Conservation (phyloP, 2,797 vertebrate genomes). For the Bucorvus abyssinicus region DNA sequence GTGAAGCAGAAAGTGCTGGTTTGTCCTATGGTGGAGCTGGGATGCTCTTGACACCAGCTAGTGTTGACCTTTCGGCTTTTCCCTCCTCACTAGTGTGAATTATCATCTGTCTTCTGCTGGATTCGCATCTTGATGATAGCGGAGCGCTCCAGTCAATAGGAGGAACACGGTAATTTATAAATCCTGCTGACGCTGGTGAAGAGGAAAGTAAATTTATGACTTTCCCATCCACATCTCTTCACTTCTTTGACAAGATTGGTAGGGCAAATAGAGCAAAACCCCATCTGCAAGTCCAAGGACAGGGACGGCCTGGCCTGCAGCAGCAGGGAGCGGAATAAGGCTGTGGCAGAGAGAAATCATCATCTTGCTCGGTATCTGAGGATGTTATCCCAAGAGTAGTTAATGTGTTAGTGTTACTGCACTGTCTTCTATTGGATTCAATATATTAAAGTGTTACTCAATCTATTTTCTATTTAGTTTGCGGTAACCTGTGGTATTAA, state of each 20-base stretch:
- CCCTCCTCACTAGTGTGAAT: neutral
- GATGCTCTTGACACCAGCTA: neutral
- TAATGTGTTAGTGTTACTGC: neutral
- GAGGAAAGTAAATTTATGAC: neutral
- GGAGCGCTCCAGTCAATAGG: neutral
- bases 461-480: conserved; percentile 15
- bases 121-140: neutral
- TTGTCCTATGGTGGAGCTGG: neutral
- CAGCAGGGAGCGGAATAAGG: neutral
- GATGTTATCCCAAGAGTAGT: neutral
- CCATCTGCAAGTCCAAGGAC: neutral
- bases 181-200: neutral
- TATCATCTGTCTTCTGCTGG: neutral
- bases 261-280: neutral
- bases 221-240: neutral
- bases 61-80: neutral
- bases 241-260: neutral
- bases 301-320: neutral
- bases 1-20: neutral
- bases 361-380: neutral
- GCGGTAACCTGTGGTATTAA: neutral
- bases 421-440: neutral
- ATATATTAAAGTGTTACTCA: neutral
- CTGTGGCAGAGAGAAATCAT: neutral
- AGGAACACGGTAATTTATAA: neutral